These are phyloP conservation scores for Chamaetylas fuelleborni DNA, from an alignment of 2,113 vertebrate genomes.

Conservation along the genomic window DNA sequence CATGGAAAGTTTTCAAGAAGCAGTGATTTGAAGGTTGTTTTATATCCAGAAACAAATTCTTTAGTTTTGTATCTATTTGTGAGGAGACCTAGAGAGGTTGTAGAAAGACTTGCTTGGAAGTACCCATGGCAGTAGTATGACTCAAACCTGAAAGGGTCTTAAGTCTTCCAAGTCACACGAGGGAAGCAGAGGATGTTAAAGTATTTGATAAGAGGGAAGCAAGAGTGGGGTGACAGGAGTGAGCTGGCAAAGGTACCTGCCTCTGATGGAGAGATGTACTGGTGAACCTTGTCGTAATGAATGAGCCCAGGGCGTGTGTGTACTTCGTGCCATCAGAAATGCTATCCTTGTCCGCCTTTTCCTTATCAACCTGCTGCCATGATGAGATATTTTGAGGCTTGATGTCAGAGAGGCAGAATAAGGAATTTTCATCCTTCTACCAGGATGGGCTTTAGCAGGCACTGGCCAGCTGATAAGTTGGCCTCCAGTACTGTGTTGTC, in stretches of 20 bases:
- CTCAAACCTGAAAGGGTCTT: neutral
- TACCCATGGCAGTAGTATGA: neutral
- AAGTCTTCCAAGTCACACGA: neutral
- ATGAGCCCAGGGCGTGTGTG: rapidly evolving
- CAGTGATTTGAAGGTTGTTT: neutral
- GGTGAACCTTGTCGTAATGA: neutral
- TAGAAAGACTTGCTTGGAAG: neutral
- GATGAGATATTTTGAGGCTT: neutral
- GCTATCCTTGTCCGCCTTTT: neutral
- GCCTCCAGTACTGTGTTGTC: rapidly evolving
- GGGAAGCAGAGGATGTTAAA: neutral
- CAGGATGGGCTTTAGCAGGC: rapidly evolving
- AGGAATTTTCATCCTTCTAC: neutral
- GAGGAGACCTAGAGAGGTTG: neutral
- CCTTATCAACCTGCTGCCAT: neutral
- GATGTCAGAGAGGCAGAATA: neutral
- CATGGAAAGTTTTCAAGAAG: neutral
- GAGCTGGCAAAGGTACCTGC: neutral
- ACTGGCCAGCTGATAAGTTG: neutral
- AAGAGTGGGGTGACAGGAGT: neutral
- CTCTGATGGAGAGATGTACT: neutral
- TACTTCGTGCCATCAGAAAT: neutral
- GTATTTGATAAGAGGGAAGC: neutral
- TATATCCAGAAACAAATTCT: neutral
- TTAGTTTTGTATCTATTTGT: neutral